A percentile compares a stretch with the other conserved stretches of the same genome.
Conservation (phyloP, 1,140 invertebrate species). For the Heterodera schachtii region DNA sequence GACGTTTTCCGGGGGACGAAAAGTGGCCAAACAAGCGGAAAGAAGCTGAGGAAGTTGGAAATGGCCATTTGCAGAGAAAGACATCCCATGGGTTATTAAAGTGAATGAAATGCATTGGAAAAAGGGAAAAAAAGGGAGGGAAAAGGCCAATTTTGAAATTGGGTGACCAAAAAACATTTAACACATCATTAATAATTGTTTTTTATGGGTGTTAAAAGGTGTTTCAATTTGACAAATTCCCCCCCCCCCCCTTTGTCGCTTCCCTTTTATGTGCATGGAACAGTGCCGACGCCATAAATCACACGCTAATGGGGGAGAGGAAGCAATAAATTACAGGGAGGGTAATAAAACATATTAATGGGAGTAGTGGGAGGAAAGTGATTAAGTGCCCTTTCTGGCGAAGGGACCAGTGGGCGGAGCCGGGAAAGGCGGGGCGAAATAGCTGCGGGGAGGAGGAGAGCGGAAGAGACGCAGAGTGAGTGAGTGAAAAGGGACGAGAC, state of each 20-base stretch:
- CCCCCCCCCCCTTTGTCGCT: neutral
- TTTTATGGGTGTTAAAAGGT: neutral
- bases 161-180: neutral
- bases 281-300: slow-evolving; percentile 14
- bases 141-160: neutral
- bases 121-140: neutral
- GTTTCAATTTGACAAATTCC: neutral
- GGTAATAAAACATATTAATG: slow-evolving; percentile 26
- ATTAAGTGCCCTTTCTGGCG: slow-evolving; percentile 13
- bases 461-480: neutral
- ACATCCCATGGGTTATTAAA: neutral
- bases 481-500: neutral
- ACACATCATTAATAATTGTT: neutral
- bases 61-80: neutral
- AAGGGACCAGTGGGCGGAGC: neutral
- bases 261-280: neutral
- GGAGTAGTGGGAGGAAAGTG: neutral
- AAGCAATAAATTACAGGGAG: slow-evolving; percentile 24
- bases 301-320: slow-evolving; percentile 12
- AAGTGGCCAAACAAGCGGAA: slow-evolving; percentile 7
- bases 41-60: neutral
- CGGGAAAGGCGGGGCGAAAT: neutral
- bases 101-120: slow-evolving; percentile 6
- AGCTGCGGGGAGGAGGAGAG: neutral
- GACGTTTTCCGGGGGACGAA: neutral